These are phyloP conservation scores for Dendrophyllia cribrosa DNA, from an alignment of 64 coral and sea anemone genomes.

Conservation along the genomic window DNA sequence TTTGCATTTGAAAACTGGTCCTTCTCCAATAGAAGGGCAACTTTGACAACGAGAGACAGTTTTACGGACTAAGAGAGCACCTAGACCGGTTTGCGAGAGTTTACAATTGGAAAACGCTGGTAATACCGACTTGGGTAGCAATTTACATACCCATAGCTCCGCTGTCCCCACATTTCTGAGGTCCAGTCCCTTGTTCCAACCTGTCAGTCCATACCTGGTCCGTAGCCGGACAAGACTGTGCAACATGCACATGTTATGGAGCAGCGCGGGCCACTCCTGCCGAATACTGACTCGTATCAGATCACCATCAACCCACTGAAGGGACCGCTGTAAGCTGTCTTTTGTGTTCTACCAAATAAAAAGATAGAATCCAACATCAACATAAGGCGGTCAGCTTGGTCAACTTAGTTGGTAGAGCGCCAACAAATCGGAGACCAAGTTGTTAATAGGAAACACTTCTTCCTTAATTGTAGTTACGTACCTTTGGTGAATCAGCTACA, in stretches of 20 bases:
- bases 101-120: too few relatives aligned
- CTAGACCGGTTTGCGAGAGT: too few relatives aligned
- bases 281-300: slow-evolving; percentile 83
- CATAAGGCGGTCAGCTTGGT: too few relatives aligned
- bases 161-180: slow-evolving; percentile 71
- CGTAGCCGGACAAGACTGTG: slow-evolving; percentile 87
- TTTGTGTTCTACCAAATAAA: slow-evolving; percentile 63
- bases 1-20: too few relatives aligned
- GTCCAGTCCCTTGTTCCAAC: slow-evolving; percentile 84
- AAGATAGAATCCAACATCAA: neutral
- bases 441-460: too few relatives aligned
- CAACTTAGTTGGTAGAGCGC: too few relatives aligned
- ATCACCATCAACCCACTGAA: slow-evolving; percentile 90
- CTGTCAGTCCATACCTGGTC: slow-evolving; percentile 70
- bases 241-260: slow-evolving; percentile 95
- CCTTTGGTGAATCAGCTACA: slow-evolving; percentile 95
- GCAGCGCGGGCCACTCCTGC: slow-evolving; percentile 90
- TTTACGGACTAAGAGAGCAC: too few relatives aligned
- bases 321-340: slow-evolving; percentile 88
- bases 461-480: neutral
- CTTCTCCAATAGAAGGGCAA: too few relatives aligned
- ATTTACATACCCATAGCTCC: slow-evolving; percentile 76
- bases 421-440: too few relatives aligned
- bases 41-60: too few relatives aligned
- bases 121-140: too few relatives aligned